Evolutionary conservation across 1,140 invertebrate genomes (phyloP).

Genomic region (Hydropsyche tenuis): DNA sequence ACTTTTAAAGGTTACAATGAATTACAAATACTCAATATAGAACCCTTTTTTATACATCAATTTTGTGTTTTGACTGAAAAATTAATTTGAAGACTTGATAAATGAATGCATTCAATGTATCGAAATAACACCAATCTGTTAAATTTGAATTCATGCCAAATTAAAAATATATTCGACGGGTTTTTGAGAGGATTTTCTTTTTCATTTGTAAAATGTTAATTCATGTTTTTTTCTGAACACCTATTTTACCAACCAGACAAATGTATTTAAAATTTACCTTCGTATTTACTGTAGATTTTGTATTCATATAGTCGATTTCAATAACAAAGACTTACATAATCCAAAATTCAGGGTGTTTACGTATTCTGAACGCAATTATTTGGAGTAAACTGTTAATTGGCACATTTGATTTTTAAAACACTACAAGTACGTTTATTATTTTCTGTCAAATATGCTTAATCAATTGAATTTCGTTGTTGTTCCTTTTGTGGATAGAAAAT

Average conservation of each 20-base stretch:
- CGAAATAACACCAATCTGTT: constrained; percentile 18
- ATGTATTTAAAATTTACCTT: too few relatives aligned
- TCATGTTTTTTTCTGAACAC: neutral
- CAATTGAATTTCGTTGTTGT: constrained; percentile 37
- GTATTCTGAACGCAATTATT: too few relatives aligned
- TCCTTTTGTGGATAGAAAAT: constrained; percentile 49
- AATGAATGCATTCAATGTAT: constrained; percentile 23
- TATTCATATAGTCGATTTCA: neutral
- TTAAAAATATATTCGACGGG: neutral
- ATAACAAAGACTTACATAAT: neutral
- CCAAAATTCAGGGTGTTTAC: neutral
- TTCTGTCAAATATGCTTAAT: too few relatives aligned
- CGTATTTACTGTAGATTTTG: too few relatives aligned
- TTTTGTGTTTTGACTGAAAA: constrained; percentile 34
- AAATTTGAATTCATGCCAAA: constrained; percentile 36
- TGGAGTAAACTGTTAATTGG: too few relatives aligned
- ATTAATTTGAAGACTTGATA: neutral
- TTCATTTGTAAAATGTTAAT: neutral
- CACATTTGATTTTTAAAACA: too few relatives aligned
- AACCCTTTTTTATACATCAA: neutral
- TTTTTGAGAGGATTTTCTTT: neutral
- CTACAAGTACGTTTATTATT: too few relatives aligned
- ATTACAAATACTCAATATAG: neutral
- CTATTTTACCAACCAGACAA: neutral
- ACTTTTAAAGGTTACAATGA: neutral